Percentiles rank a stretch among this genome's conserved stretches.
These are phyloP conservation scores for Augochlorella aurata DNA, from an alignment of 2,888 invertebrate species.

Conservation along the genomic window DNA sequence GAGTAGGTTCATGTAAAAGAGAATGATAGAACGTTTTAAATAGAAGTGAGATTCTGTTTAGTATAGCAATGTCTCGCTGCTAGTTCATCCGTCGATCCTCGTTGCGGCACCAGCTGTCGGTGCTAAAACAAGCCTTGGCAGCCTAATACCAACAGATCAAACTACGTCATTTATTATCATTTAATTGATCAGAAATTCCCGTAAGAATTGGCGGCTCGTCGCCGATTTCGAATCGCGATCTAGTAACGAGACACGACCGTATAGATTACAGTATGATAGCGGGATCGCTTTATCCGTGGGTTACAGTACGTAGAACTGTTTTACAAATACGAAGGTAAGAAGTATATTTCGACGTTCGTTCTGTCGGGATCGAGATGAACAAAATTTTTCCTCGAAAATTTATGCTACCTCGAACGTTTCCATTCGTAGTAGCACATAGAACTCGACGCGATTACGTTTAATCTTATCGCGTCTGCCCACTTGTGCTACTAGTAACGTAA, in stretches of 20 bases:
- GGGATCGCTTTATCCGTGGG: neutral
- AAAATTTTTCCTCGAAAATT: neutral
- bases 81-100: neutral
- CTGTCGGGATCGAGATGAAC: neutral
- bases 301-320: neutral
- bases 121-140: neutral
- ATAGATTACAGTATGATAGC: neutral
- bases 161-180: neutral
- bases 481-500: neutral
- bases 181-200: neutral
- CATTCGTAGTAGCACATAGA: neutral
- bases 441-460: neutral
- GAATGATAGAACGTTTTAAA: neutral
- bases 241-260: conserved; percentile 7
- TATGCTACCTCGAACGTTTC: neutral
- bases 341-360: neutral
- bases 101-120: neutral
- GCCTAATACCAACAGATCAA: neutral
- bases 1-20: neutral
- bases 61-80: neutral
- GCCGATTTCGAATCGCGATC: neutral
- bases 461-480: neutral
- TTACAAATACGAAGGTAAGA: neutral
- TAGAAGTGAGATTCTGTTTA: conserved; percentile 2
- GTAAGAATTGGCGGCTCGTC: neutral